phyloP scores from a whole-genome alignment of 1,140 invertebrate species.

The Neoseiulus cucumeris region DNA sequence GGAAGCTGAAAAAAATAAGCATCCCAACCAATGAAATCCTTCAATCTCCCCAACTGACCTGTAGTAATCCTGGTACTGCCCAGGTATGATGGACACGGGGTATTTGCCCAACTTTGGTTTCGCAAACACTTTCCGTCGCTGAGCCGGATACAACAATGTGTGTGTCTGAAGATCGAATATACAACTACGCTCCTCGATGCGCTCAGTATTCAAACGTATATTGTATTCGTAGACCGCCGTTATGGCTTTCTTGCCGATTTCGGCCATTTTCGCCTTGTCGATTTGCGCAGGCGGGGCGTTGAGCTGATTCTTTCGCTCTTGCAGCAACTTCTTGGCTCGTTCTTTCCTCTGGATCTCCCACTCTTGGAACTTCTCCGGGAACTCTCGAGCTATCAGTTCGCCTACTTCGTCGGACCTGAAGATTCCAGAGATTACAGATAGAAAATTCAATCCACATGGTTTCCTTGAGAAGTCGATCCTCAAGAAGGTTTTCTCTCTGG shows the following conservation, averaged over 20 bases:
- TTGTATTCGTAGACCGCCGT: conserved; percentile 75
- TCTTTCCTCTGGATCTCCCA: conserved; percentile 41
- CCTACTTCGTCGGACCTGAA: conserved; percentile 52
- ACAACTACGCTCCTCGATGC: conserved; percentile 39
- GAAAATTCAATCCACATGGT: too few relatives aligned
- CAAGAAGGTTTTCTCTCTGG: too few relatives aligned
- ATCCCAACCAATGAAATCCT: too few relatives aligned
- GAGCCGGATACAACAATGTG: conserved; percentile 45
- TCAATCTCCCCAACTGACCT: conserved; percentile 24
- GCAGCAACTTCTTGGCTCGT: conserved; percentile 18
- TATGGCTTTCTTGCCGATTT: conserved; percentile 62
- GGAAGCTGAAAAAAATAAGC: too few relatives aligned
- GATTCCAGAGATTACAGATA: too few relatives aligned
- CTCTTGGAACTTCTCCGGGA: conserved; percentile 83
- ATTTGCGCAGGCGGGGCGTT: conserved; percentile 20
- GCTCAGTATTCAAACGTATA: conserved; percentile 51
- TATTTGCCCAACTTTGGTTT: conserved; percentile 46
- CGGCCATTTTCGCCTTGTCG: conserved; percentile 31
- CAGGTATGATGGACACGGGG: conserved; percentile 72
- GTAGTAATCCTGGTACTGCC: conserved; percentile 75
- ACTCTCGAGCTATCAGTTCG: conserved; percentile 83
- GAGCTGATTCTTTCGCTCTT: background rate
- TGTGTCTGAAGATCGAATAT: conserved; percentile 34
- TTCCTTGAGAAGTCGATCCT: too few relatives aligned
- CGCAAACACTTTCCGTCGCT: conserved; percentile 26